phyloP scores from a whole-genome alignment of 1,140 invertebrate species.

The Diprion similis region DNA sequence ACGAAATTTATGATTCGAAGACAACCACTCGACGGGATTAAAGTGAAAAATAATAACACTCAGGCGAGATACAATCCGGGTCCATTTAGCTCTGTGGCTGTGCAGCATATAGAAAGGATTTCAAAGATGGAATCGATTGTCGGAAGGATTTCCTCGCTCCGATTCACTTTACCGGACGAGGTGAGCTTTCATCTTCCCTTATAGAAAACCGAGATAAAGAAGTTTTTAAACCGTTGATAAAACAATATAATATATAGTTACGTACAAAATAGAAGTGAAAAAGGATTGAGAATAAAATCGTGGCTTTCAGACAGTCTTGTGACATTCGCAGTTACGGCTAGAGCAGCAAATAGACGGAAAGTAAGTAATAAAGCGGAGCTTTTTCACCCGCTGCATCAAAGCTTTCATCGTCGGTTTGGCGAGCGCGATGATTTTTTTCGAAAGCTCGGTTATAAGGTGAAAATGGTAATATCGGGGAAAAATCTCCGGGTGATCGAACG shows the following conservation, averaged over 20 bases:
- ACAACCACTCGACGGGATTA: background rate
- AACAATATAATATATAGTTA: too few species aligned
- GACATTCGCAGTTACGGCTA: too few species aligned
- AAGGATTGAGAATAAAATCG: background rate
- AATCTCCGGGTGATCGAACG: background rate
- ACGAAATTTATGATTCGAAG: background rate
- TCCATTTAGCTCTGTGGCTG: background rate
- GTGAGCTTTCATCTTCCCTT: background rate
- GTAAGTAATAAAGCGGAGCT: too few species aligned
- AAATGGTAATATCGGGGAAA: too few species aligned
- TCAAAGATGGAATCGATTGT: background rate
- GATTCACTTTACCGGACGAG: background rate
- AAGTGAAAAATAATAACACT: background rate
- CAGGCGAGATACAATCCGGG: background rate
- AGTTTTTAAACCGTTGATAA: too few species aligned
- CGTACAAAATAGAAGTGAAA: background rate
- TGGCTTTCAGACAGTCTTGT: background rate
- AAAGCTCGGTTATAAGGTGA: too few species aligned
- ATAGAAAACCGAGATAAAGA: too few species aligned
- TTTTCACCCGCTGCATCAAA: too few species aligned
- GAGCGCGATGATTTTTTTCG: too few species aligned
- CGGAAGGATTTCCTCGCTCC: background rate
- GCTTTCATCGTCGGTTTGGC: too few species aligned
- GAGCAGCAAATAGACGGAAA: too few species aligned
- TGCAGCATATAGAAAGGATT: background rate